Conservation (phyloP, 2,888 invertebrate species). For the Zygothrica quintamaculata region DNA sequence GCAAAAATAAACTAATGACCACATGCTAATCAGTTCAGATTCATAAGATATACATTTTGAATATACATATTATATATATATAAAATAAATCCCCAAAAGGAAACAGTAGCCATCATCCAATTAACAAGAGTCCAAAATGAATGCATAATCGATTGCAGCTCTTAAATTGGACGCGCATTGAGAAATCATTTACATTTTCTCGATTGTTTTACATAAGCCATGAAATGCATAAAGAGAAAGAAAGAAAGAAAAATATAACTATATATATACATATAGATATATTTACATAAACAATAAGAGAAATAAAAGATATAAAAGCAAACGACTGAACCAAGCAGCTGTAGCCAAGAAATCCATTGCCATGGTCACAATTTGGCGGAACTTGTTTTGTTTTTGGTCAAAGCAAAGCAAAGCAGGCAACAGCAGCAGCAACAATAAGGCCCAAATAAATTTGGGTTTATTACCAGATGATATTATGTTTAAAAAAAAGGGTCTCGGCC, state of each 20-base stretch:
- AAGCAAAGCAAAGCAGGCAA: no score
- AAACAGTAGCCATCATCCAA: slow-evolving; percentile 52
- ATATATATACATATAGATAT: not conserved
- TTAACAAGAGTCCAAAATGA: slow-evolving; percentile 52
- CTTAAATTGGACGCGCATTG: slow-evolving; percentile 42
- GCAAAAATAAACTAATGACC: not conserved
- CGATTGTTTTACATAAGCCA: slow-evolving; percentile 64
- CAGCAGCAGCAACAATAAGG: not conserved
- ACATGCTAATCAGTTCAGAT: slow-evolving; percentile 31
- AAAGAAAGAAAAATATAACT: slow-evolving; percentile 30
- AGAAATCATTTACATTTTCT: slow-evolving; percentile 64
- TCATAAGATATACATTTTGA: slow-evolving; percentile 16
- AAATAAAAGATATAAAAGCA: slow-evolving; percentile 42
- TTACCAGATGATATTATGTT: slow-evolving; percentile 45
- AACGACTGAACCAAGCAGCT: slow-evolving; percentile 28
- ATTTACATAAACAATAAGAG: slow-evolving; percentile 68
- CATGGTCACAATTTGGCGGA: slow-evolving; percentile 78
- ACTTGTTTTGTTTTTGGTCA: slow-evolving; percentile 61
- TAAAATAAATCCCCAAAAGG: not conserved
- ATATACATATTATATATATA: no score
- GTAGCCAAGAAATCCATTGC: slow-evolving; percentile 73
- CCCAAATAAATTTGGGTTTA: slow-evolving; percentile 51
- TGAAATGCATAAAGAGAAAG: slow-evolving; percentile 18
- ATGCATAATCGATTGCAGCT: slow-evolving; percentile 64
- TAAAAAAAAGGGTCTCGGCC: slow-evolving; percentile 43